Evolutionary conservation across 2,888 invertebrate species (phyloP), one percentile per base, ranked within the genome.

Genomic region (Eupeodes luniger): DNA sequence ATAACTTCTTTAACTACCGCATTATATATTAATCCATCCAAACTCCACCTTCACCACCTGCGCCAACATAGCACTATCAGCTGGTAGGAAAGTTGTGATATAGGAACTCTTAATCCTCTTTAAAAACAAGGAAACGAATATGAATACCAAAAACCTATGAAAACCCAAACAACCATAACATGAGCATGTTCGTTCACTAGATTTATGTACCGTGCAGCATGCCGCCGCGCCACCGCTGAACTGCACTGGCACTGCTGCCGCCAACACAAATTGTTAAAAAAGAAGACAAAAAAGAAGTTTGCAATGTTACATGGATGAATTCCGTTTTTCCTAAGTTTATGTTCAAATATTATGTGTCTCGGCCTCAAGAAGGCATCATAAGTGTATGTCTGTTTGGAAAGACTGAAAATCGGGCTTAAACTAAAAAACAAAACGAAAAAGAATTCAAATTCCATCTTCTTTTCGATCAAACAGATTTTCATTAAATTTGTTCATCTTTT

Each of bases 191-290:
- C 80, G 64, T 57, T n/a, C 57, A 55, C 55, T 53, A 61, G 77
- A 85, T 88, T 88, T 84, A 88, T 88, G 81, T 69, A 78, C 84
- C 81, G 62, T 0, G 64, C 44, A 4, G 44, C 64, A 27, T 27
- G 3, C 2, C 27, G 27, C 19, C 19, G 19, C 19, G 19, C 19
- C n/a, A n/a, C 27, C 3, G 27, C 27, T 27, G 27, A 0, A 19
- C 27, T 27, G 27, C 27, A 27, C 27, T 1, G 47, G 27, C 27
- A 27, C 27, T 1, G 47, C 47, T 7, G 27, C 66, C 70, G 55
- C 81, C 74, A 59, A 75, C 84, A 85, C 85, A 88, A 88, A 81
- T 88, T 81, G 85, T 81, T 84, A n/a, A 40, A 62, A n/a, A 40
- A 62, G 19, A 19, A 19, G 19, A 19, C 19, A 19, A 36, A 27